Evolutionary conservation across 1,140 invertebrate genomes (phyloP).

Genomic region (Drusus annulatus): DNA sequence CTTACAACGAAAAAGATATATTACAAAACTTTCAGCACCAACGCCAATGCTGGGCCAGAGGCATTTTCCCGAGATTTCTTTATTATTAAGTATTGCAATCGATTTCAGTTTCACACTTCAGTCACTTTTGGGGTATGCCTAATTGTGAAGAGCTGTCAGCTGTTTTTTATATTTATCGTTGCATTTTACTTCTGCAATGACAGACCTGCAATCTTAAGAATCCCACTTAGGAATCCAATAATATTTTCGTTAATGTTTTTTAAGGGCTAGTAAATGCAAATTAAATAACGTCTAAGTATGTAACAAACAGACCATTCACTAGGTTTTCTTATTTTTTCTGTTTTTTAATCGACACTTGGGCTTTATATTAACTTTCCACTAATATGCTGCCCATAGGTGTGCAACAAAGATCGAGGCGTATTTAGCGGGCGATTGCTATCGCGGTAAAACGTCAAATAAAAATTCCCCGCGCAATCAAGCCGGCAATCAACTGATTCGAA

Average conservation of each 20-base stretch:
- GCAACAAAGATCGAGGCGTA: neutral
- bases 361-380: neutral
- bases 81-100: neutral
- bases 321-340: neutral
- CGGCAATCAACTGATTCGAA: slow-evolving; percentile 25
- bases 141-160: neutral
- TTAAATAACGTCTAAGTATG: neutral
- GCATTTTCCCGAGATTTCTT: slow-evolving; percentile 14
- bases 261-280: neutral
- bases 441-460: slow-evolving; percentile 45
- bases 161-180: neutral
- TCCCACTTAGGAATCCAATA: no score
- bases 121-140: neutral
- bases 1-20: neutral
- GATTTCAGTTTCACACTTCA: neutral
- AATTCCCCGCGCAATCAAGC: slow-evolving; percentile 36
- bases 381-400: neutral
- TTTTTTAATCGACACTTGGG: neutral
- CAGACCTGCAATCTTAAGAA: no score
- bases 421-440: slow-evolving; percentile 2
- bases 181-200: no score
- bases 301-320: neutral
- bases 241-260: no score
- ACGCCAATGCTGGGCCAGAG: neutral
- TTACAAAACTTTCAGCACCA: slow-evolving; percentile 22